Evolutionary conservation across 2,888 invertebrate genomes (phyloP), one percentile per base, ranked within the genome.

Genomic region (Hydroisotoma schaefferi): DNA sequence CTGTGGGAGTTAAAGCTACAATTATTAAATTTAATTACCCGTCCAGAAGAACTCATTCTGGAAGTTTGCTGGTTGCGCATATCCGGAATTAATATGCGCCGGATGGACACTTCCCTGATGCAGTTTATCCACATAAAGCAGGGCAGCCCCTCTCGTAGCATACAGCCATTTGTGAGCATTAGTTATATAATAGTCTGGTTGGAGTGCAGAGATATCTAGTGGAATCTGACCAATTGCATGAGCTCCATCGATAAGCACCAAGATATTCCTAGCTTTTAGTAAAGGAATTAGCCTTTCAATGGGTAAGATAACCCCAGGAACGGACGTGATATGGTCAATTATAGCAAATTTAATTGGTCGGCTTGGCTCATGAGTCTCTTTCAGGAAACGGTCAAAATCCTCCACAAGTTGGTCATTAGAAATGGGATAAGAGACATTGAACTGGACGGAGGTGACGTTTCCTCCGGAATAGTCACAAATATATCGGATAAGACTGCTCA

Each of bases 121-220:
- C n/a, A 51, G 29, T 55, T 66, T 63, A 3, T 61, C 55, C 8
- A 65, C 65, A 54, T 58, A 69, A 38, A 67, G 18, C 2, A 67
- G 10, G 0, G 61, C 58, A 46, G 48, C 51, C 1, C 63, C 63
- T 4, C 64, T 46, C 5, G 67, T 48, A 20, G 65, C 57, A 44
- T 61, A 69, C 1, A 69, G 20, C 69, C 69, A 69, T 44, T 69
- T 69, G 51, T 69, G 67, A 20, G 57, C 55, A 44, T 65, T 64
- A 1, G 69, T 65, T 12, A 69, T 64, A 28, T 69, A 69, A 43
- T 57, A 69, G 26, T 69, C 69, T 4, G 66, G 64, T 28, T 28
- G 54, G 6, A 69, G 37, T 1, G 58, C 54, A 0, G 53, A 43
- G 2, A 69, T 25, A 51, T 69, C 53, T 4, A 69, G 52, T 0